phyloP scores from a whole-genome alignment of 2,113 vertebrate genomes.

The Lota lota region DNA sequence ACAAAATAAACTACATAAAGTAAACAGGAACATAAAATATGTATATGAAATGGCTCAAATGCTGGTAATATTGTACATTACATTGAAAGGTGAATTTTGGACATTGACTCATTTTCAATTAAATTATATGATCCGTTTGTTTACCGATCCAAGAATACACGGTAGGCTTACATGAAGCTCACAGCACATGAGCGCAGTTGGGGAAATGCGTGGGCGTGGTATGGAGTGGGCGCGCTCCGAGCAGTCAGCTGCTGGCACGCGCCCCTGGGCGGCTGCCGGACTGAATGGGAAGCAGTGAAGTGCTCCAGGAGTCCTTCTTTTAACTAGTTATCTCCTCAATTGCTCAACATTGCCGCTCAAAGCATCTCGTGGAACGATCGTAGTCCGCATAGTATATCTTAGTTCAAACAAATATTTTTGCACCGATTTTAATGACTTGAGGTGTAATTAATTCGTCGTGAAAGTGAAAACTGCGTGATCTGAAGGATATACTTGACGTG shows the following conservation, averaged over 20 bases:
- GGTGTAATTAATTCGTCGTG: too few species aligned
- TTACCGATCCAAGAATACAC: constrained; percentile 24
- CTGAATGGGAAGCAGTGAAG: constrained; percentile 6
- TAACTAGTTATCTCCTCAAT: too few species aligned
- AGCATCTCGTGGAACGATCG: background rate
- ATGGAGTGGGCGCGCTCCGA: constrained; percentile 50
- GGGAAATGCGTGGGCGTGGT: constrained; percentile 40
- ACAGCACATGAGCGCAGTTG: background rate
- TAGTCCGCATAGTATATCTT: too few species aligned
- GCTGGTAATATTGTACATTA: too few species aligned
- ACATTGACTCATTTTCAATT: constrained; percentile 17
- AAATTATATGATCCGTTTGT: constrained; percentile 44
- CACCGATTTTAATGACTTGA: too few species aligned
- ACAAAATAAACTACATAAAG: too few species aligned
- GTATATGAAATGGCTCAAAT: too few species aligned
- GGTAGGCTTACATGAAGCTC: constrained; percentile 3
- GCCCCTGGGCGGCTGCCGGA: constrained; percentile 25
- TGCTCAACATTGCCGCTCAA: constrained; percentile 11
- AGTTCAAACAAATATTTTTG: too few species aligned
- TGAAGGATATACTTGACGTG: background rate
- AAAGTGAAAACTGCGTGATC: background rate
- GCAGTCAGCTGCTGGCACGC: constrained; percentile 56
- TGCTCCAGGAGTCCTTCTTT: background rate
- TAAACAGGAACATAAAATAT: too few species aligned
- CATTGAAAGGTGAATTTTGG: too few species aligned